Evolutionary conservation across 2,888 invertebrate genomes (phyloP).

Genomic region (Zaprionus lineosus): DNA sequence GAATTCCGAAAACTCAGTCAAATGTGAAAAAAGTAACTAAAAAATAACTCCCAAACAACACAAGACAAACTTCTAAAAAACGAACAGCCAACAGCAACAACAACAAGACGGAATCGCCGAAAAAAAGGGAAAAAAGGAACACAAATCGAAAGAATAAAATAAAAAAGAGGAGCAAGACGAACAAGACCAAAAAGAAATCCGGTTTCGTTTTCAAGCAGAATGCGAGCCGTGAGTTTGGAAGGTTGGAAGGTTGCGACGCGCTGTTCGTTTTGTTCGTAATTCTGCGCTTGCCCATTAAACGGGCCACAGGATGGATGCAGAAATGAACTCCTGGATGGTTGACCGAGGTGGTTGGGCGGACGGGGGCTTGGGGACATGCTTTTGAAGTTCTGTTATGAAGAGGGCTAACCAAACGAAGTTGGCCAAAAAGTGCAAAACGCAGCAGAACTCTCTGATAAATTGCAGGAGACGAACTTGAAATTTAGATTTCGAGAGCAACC

Average conservation of each 20-base stretch:
- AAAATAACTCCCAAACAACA: conserved; percentile 29
- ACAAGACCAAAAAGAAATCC: conserved; percentile 69
- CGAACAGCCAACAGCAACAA: conserved; percentile 12
- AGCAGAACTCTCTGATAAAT: conserved; percentile 57
- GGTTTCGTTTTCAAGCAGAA: conserved; percentile 80
- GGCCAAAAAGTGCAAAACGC: conserved; percentile 43
- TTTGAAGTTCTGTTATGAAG: conserved; percentile 59
- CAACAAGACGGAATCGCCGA: neutral
- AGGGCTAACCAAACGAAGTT: conserved; percentile 47
- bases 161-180: conserved; percentile 19
- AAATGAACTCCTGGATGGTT: conserved; percentile 39
- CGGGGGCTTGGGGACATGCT: conserved; percentile 7
- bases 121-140: conserved; percentile 8
- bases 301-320: conserved; percentile 50
- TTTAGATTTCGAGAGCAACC: conserved; percentile 75
- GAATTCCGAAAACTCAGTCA: conserved; percentile 74
- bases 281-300: conserved; percentile 56
- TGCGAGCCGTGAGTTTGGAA: conserved; percentile 46
- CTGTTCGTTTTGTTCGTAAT: conserved; percentile 30
- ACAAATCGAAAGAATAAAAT: conserved; percentile 1
- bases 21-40: conserved; percentile 49
- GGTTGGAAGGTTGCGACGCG: conserved; percentile 52
- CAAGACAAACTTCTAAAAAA: conserved; percentile 70
- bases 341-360: neutral
- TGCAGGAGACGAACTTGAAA: conserved; percentile 77